Percentiles rank a stretch among this genome's conserved stretches.
Conservation (phyloP, 2,888 invertebrate species). For the Pollenia amentaria region DNA sequence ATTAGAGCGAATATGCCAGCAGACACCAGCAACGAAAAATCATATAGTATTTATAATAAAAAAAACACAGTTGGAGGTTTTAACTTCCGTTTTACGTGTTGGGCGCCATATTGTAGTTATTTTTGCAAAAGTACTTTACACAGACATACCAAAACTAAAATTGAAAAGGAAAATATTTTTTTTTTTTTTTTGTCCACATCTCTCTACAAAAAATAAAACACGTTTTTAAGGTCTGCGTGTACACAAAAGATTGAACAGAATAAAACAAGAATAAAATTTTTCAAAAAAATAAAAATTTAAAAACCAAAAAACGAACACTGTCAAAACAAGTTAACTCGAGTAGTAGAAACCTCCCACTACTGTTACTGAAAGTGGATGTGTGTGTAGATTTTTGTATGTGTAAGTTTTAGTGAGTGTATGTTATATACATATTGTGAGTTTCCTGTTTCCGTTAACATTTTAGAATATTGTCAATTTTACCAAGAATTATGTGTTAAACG, state of each 20-base stretch:
- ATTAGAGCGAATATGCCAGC: constrained; percentile 6
- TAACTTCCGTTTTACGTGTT: constrained; percentile 64
- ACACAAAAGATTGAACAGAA: constrained; percentile 44
- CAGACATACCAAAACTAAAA: constrained; percentile 43
- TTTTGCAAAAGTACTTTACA: constrained; percentile 24
- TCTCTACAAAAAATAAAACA: constrained; percentile 38
- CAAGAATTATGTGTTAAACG: constrained; percentile 77
- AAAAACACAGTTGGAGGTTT: constrained; percentile 58
- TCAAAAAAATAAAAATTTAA: not conserved
- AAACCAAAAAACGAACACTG: constrained; percentile 26
- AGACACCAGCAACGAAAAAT: not conserved
- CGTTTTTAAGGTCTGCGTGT: constrained; percentile 40
- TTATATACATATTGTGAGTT: constrained; percentile 71
- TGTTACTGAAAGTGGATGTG: not conserved
- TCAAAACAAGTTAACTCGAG: constrained; percentile 32
- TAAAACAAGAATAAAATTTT: not conserved
- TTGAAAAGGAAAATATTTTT: constrained; percentile 59
- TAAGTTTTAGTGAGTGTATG: constrained; percentile 40
- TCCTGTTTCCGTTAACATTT: constrained; percentile 76
- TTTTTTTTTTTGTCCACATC: constrained; percentile 13
- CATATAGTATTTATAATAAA: constrained; percentile 4
- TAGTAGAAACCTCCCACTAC: not conserved
- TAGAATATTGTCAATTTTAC: constrained; percentile 77
- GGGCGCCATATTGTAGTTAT: constrained; percentile 62
- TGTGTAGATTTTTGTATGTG: not conserved